phyloP scores from a whole-genome alignment of 2,888 invertebrate species.

The Gisinianus flammeolus region DNA sequence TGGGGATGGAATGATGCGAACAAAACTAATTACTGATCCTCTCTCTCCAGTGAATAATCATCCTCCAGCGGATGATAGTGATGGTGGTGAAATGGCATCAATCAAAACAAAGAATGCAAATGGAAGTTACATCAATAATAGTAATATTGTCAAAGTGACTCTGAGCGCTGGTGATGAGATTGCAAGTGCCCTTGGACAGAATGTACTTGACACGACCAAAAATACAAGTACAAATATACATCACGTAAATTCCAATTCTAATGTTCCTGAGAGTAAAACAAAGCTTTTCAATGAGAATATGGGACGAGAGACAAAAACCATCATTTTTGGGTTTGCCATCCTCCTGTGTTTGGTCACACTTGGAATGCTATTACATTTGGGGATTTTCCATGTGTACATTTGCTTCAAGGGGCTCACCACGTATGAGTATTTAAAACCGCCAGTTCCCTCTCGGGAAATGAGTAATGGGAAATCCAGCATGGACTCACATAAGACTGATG shows the following conservation, averaged over 20 bases:
- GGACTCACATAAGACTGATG: constrained; percentile 40
- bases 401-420: constrained; percentile 83
- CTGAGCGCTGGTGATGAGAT: background rate
- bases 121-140: constrained; percentile 18
- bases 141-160: constrained; percentile 8
- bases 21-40: background rate
- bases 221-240: background rate
- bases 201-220: background rate
- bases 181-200: background rate
- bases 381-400: constrained; percentile 88
- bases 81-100: background rate
- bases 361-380: constrained; percentile 79
- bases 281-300: constrained; percentile 20
- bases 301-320: constrained; percentile 56
- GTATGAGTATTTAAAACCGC: constrained; percentile 79
- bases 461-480: constrained; percentile 14
- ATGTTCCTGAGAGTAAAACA: constrained; percentile 25
- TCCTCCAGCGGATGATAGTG: background rate
- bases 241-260: background rate
- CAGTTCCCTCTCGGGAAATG: constrained; percentile 19
- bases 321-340: constrained; percentile 70
- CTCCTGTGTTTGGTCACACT: constrained; percentile 76
- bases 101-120: background rate
- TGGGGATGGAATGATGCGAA: background rate
- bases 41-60: background rate